phyloP scores from a whole-genome alignment of 1,140 invertebrate species.

The Tetramorium parvispinum region DNA sequence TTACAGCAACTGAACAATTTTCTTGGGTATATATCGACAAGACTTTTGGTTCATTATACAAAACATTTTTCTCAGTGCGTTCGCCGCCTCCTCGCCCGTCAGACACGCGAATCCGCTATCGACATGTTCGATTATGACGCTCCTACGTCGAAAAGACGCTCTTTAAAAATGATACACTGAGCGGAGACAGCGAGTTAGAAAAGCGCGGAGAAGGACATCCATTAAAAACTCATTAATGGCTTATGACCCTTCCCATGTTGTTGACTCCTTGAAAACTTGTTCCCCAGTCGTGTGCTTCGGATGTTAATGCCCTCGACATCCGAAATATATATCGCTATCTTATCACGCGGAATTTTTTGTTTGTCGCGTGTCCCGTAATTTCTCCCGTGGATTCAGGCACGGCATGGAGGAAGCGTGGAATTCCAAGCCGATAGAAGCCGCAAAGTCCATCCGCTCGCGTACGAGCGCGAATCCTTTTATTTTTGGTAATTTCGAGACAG shows the following conservation, averaged over 20 bases:
- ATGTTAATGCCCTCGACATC: slow-evolving; percentile 29
- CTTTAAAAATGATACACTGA: slow-evolving; percentile 6
- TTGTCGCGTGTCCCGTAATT: slow-evolving; percentile 15
- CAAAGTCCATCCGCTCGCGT: background rate
- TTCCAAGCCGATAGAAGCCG: slow-evolving; percentile 26
- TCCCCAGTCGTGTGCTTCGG: background rate
- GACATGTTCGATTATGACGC: slow-evolving; percentile 6
- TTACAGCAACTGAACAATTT: too few relatives aligned
- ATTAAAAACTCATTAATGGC: slow-evolving; percentile 59
- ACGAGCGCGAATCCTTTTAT: slow-evolving; percentile 62
- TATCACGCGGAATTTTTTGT: slow-evolving; percentile 25
- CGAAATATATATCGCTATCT: slow-evolving; percentile 33
- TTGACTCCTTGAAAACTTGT: slow-evolving; percentile 24
- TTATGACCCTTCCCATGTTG: slow-evolving; percentile 6
- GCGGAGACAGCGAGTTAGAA: background rate
- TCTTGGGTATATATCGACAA: too few relatives aligned
- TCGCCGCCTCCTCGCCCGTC: background rate
- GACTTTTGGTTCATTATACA: too few relatives aligned
- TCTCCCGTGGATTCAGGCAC: slow-evolving; percentile 4
- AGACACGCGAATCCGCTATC: slow-evolving; percentile 18
- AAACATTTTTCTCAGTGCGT: too few relatives aligned
- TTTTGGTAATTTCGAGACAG: slow-evolving; percentile 74
- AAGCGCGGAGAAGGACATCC: background rate
- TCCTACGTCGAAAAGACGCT: background rate
- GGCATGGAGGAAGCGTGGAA: slow-evolving; percentile 46